Evolutionary conservation across 2,888 invertebrate genomes (phyloP).

Genomic region (Galerucella nymphaeae): DNA sequence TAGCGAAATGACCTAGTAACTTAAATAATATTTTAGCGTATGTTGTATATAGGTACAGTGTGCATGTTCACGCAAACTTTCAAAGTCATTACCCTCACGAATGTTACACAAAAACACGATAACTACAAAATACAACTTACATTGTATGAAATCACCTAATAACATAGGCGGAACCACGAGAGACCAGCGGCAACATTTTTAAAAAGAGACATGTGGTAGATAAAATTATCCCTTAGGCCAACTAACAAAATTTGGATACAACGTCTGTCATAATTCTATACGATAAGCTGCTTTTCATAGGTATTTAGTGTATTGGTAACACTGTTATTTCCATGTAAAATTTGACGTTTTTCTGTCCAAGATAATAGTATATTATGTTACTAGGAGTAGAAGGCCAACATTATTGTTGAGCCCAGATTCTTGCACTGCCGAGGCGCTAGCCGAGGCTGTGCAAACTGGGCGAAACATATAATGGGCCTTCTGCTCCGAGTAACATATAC

Average conservation of each 20-base stretch:
- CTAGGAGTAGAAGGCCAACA: too few relatives aligned
- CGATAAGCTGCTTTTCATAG: neutral
- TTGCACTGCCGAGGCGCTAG: too few relatives aligned
- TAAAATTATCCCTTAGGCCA: neutral
- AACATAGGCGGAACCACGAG: neutral
- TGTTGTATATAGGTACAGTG: neutral
- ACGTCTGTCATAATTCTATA: neutral
- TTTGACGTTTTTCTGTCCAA: too few relatives aligned
- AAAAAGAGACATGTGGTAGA: conserved; percentile 4
- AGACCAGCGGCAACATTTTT: conserved; percentile 1
- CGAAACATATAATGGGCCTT: too few relatives aligned
- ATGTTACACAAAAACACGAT: conserved; percentile 14
- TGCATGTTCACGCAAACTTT: conserved; percentile 25
- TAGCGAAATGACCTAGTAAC: conserved; percentile 32
- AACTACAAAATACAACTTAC: neutral
- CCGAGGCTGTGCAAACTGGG: too few relatives aligned
- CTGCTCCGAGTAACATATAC: too few relatives aligned
- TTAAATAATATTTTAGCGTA: conserved; percentile 23
- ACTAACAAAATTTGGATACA: neutral
- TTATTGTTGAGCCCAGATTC: too few relatives aligned
- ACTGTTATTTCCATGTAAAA: too few relatives aligned
- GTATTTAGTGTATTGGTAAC: neutral
- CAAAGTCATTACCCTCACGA: conserved; percentile 26
- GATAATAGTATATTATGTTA: too few relatives aligned
- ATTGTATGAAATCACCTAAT: conserved; percentile 4